Evolutionary conservation across 1,140 invertebrate species (phyloP).

Genomic region (Brachionus paranguensis): DNA sequence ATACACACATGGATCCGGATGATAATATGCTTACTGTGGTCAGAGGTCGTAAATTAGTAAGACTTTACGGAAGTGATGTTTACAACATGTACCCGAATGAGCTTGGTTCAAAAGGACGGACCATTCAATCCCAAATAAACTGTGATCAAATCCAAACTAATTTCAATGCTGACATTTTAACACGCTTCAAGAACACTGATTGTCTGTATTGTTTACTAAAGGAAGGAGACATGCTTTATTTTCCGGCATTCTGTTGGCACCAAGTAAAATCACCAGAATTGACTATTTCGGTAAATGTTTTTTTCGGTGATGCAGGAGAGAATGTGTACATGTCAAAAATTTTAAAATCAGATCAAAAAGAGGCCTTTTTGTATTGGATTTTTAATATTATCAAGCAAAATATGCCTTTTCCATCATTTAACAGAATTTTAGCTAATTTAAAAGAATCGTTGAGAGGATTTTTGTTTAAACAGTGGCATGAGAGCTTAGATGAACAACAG

Average conservation of each 20-base stretch:
- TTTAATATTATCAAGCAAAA: constrained; percentile 45
- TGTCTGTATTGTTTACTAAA: constrained; percentile 42
- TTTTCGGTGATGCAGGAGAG: constrained; percentile 43
- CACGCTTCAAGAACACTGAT: constrained; percentile 39
- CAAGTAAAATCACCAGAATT: constrained; percentile 43
- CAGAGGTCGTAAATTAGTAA: constrained; percentile 41
- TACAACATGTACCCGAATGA: constrained; percentile 42
- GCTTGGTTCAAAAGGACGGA: constrained; percentile 43
- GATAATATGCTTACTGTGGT: constrained; percentile 43
- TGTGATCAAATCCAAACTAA: constrained; percentile 37
- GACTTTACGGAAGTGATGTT: constrained; percentile 43
- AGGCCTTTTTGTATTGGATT: constrained; percentile 43
- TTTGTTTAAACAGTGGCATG: constrained; percentile 44
- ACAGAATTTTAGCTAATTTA: constrained; percentile 41
- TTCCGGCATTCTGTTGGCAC: constrained; percentile 45
- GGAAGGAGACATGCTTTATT: constrained; percentile 43
- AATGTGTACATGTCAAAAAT: constrained; percentile 42
- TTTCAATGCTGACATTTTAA: constrained; percentile 37
- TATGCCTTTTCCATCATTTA: constrained; percentile 41
- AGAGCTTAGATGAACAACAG: constrained; percentile 40
- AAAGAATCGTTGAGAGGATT: constrained; percentile 42
- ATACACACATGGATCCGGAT: constrained; percentile 43
- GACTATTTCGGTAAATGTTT: constrained; percentile 43
- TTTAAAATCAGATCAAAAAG: constrained; percentile 41
- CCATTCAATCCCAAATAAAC: constrained; percentile 43